These are phyloP conservation scores for Pterocles gutturalis DNA, from an alignment of 2,113 vertebrate species.

Conservation along the genomic window DNA sequence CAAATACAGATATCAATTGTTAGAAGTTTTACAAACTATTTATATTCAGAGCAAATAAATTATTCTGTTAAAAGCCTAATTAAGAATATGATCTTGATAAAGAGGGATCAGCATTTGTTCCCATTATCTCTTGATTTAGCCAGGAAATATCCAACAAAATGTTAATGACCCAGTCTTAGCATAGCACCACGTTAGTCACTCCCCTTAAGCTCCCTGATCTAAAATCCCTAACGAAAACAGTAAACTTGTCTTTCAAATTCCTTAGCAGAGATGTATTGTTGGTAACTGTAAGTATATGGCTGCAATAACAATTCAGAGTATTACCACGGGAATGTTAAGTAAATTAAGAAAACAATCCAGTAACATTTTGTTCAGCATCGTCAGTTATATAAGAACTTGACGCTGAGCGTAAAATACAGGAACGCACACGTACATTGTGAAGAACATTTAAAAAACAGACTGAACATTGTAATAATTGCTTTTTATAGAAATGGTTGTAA, in stretches of 20 bases:
- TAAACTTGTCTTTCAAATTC: neutral
- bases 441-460: neutral
- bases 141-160: neutral
- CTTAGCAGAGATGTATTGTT: neutral
- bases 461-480: neutral
- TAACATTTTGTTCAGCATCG: neutral
- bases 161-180: neutral
- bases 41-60: neutral
- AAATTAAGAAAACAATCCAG: neutral
- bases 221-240: neutral
- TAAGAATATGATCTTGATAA: neutral
- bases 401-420: neutral
- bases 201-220: neutral
- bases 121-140: neutral
- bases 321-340: neutral
- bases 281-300: neutral
- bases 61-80: neutral
- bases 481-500: neutral
- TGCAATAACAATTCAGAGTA: neutral
- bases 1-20: neutral
- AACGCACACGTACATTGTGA: neutral
- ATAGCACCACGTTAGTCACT: neutral
- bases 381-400: neutral
- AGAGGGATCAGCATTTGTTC: neutral
- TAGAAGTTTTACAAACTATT: neutral